Conservation (phyloP, 2,113 vertebrate species). For the Hypomesus transpacificus region DNA sequence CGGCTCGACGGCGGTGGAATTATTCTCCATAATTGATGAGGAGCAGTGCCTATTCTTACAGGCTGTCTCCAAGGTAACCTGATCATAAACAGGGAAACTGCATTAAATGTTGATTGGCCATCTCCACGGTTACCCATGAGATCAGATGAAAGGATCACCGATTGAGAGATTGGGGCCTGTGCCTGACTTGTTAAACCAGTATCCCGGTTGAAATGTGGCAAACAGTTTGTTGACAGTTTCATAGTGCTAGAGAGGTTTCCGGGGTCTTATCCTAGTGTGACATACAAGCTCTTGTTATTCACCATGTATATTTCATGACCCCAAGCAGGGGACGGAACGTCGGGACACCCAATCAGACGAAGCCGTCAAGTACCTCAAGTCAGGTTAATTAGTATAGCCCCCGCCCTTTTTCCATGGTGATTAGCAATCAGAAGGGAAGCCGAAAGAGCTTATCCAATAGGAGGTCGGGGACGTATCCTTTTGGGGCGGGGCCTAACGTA, state of each 20-base stretch:
- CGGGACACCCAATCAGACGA: constrained; percentile 54
- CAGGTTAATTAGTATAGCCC: constrained; percentile 45
- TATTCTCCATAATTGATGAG: constrained; percentile 92
- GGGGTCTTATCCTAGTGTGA: constrained; percentile 33
- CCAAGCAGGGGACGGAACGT: constrained; percentile 17
- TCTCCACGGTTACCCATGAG: constrained; percentile 14
- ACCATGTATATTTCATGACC: constrained; percentile 69
- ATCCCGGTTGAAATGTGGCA: background rate
- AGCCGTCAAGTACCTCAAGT: constrained; percentile 18
- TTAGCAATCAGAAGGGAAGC: constrained; percentile 18
- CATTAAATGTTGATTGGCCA: constrained; percentile 64
- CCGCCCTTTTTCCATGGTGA: constrained; percentile 30
- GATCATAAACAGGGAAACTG: constrained; percentile 65
- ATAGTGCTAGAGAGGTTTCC: background rate
- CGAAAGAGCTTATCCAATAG: constrained; percentile 39
- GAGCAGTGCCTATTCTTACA: constrained; percentile 75
- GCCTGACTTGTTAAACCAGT: no score
- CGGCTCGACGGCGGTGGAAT: constrained; percentile 75
- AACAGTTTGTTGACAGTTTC: background rate
- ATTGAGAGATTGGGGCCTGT: background rate
- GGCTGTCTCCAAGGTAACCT: constrained; percentile 81
- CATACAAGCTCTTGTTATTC: constrained; percentile 55
- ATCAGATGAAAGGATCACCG: background rate
- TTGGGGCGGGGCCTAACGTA: constrained; percentile 26
- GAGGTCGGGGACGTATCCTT: constrained; percentile 40